Percentiles rank a stretch among this genome's conserved stretches.
Conservation (phyloP, 2,888 invertebrate genomes). For the Chymomyza fuscimana region DNA sequence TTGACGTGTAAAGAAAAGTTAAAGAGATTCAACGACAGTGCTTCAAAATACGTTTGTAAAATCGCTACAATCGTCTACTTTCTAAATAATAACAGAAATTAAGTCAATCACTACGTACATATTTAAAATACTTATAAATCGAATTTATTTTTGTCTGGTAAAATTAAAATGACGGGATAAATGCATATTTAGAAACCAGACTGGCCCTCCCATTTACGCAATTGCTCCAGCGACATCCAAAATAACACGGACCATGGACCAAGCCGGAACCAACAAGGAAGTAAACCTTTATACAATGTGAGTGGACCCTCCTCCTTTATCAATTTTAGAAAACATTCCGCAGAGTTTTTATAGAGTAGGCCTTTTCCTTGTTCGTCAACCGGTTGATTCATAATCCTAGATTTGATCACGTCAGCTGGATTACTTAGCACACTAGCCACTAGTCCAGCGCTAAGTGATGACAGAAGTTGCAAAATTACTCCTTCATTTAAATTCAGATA, state of each 20-base stretch:
- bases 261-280: slow-evolving; percentile 47
- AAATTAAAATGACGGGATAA: too few species aligned
- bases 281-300: slow-evolving; percentile 45
- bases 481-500: too few species aligned
- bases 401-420: slow-evolving; percentile 94
- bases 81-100: too few species aligned
- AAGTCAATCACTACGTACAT: too few species aligned
- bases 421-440: slow-evolving; percentile 81
- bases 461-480: too few species aligned
- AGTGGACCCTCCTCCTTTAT: slow-evolving; percentile 31
- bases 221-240: slow-evolving; percentile 39
- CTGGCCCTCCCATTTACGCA: slow-evolving; percentile 15
- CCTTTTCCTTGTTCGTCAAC: slow-evolving; percentile 58
- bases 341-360: slow-evolving; percentile 35
- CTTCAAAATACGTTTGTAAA: too few species aligned
- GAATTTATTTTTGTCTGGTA: too few species aligned
- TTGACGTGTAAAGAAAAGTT: too few species aligned
- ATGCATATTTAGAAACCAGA: not conserved
- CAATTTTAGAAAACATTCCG: slow-evolving; percentile 38
- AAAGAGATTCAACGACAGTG: too few species aligned
- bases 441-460: slow-evolving; percentile 82
- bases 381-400: slow-evolving; percentile 93
- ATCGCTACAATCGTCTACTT: too few species aligned
- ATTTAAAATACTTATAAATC: too few species aligned
- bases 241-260: slow-evolving; percentile 51